Conservation (phyloP, 2,113 vertebrate genomes). For the Aldabrachelys gigantea region DNA sequence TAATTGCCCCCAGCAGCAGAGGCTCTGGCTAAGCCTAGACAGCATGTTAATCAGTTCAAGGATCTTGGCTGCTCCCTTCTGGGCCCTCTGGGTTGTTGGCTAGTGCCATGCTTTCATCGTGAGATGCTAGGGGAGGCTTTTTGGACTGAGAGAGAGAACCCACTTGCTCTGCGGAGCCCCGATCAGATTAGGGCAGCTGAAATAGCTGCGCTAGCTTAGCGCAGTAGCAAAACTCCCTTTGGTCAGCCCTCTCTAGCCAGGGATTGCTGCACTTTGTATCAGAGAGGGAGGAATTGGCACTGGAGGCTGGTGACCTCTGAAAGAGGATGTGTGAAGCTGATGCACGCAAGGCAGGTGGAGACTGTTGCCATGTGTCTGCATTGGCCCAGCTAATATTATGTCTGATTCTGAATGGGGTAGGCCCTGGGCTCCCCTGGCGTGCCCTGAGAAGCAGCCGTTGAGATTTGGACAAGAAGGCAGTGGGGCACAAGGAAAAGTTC, state of each 20-base stretch:
- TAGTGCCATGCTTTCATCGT: background rate
- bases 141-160: background rate
- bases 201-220: constrained; percentile 36
- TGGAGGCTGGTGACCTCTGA: background rate
- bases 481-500: background rate
- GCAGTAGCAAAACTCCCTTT: constrained; percentile 43
- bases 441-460: background rate
- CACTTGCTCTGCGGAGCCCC: background rate
- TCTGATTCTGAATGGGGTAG: background rate
- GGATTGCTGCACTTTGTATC: constrained; percentile 22
- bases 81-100: background rate
- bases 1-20: constrained; percentile 8
- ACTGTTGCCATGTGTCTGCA: background rate
- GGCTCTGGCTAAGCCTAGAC: background rate
- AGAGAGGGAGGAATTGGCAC: constrained; percentile 37
- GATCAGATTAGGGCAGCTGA: constrained; percentile 41
- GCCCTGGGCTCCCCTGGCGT: background rate
- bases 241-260: constrained; percentile 33
- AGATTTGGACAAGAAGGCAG: background rate
- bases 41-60: background rate
- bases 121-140: background rate
- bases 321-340: background rate
- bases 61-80: background rate
- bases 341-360: background rate
- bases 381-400: background rate